Conservation (phyloP, 2,797 vertebrate genomes). For the Argya squamiceps region DNA sequence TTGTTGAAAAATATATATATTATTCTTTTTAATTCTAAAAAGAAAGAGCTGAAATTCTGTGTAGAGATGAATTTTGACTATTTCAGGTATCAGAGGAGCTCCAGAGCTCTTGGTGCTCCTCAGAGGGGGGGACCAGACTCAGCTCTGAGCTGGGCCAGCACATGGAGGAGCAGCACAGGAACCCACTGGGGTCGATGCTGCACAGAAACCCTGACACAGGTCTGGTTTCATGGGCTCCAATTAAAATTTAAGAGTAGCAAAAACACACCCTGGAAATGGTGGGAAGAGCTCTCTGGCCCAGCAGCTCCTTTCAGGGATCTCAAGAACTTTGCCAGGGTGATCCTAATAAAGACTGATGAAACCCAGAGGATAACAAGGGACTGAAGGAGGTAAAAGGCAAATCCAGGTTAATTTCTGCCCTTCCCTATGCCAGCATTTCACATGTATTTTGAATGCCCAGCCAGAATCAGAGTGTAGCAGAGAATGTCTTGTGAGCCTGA, state of each 20-base stretch:
- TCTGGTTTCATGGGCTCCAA: not conserved
- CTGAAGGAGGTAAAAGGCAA: not conserved
- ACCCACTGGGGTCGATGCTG: rapidly evolving
- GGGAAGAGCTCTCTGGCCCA: not conserved
- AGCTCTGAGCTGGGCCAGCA: not conserved
- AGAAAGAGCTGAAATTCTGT: not conserved
- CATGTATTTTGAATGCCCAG: rapidly evolving
- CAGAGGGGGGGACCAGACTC: not conserved
- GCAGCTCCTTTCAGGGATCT: not conserved
- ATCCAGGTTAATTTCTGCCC: not conserved
- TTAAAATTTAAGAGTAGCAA: not conserved
- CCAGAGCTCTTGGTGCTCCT: not conserved
- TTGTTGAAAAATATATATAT: not conserved
- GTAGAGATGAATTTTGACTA: not conserved
- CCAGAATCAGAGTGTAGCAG: not conserved
- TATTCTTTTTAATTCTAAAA: not conserved
- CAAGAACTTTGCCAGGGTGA: not conserved
- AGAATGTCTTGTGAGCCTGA: not conserved
- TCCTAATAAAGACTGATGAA: not conserved
- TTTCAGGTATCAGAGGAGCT: not conserved
- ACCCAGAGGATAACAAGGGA: rapidly evolving
- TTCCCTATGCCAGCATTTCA: not conserved
- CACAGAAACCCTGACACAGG: not conserved
- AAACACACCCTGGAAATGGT: not conserved
- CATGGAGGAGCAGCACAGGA: rapidly evolving